Conservation (phyloP, 2,888 invertebrate species). For the Nomada fucata region DNA sequence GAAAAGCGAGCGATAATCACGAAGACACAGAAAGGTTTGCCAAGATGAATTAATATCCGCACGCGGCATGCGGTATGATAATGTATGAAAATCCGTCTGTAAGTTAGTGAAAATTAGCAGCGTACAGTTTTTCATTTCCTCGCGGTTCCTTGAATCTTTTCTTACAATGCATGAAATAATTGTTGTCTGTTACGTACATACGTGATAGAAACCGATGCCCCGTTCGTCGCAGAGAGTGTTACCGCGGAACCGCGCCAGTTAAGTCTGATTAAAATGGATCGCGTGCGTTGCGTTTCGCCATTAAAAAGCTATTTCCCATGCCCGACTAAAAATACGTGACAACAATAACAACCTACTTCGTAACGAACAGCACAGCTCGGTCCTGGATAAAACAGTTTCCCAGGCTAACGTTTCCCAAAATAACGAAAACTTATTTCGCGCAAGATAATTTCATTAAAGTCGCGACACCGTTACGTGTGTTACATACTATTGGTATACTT, state of each 20-base stretch:
- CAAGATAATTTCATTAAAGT: constrained; percentile 6
- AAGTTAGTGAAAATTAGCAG: too few relatives aligned
- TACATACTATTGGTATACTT: too few relatives aligned
- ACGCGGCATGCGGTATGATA: too few relatives aligned
- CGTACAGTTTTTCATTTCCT: too few relatives aligned
- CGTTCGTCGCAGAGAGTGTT: not conserved
- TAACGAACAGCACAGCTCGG: not conserved
- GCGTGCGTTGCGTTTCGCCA: constrained; percentile 15
- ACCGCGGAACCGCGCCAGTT: not conserved
- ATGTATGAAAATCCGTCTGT: too few relatives aligned
- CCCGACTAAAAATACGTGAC: constrained; percentile 29
- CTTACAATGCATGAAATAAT: too few relatives aligned
- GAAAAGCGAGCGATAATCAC: too few relatives aligned
- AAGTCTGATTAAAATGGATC: constrained; percentile 34
- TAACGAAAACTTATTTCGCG: constrained; percentile 14
- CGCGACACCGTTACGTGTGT: not conserved
- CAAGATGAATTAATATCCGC: too few relatives aligned
- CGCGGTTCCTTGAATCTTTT: too few relatives aligned
- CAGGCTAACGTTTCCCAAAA: not conserved
- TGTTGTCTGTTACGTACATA: not conserved
- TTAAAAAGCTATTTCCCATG: constrained; percentile 35
- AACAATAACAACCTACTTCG: constrained; percentile 9
- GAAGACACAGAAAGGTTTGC: too few relatives aligned
- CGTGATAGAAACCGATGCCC: not conserved
- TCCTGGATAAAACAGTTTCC: not conserved